A percentile compares a stretch with the other conserved stretches of the same genome.
Conservation (phyloP, 2,113 vertebrate species). For the Eubucco bourcierii region DNA sequence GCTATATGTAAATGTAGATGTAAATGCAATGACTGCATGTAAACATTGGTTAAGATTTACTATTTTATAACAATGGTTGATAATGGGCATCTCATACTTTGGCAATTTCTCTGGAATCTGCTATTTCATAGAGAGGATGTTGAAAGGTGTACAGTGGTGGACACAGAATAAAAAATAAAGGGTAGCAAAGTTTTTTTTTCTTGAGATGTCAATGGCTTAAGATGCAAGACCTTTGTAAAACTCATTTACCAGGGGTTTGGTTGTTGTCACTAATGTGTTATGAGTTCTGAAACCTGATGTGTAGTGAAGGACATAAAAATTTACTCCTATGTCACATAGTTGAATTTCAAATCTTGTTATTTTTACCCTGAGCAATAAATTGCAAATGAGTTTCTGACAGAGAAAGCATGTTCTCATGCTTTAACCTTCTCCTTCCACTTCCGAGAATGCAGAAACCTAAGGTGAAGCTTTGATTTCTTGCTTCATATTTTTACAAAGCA, state of each 20-base stretch:
- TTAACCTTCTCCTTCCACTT: not conserved
- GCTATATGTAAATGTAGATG: not conserved
- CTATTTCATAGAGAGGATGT: not conserved
- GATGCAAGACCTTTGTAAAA: not conserved
- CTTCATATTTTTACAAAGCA: not conserved
- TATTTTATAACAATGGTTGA: not conserved
- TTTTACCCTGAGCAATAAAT: not conserved
- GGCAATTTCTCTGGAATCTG: not conserved
- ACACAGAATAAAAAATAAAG: not conserved
- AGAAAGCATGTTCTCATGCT: not conserved
- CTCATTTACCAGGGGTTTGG: not conserved
- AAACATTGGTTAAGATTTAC: not conserved
- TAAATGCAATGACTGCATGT: not conserved
- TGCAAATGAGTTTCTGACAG: not conserved
- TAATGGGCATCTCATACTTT: not conserved
- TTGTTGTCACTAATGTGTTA: not conserved
- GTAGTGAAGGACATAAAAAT: not conserved
- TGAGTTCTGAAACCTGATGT: not conserved
- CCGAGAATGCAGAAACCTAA: not conserved
- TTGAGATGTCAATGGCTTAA: not conserved
- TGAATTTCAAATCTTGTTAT: not conserved
- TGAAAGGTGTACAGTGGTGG: not conserved
- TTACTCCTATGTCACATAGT: not conserved
- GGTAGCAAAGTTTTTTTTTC: not conserved
- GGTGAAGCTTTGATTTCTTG: not conserved